Evolutionary conservation across 2,888 invertebrate species (phyloP), one percentile per base, ranked within the genome.

Genomic region (Acanthoscelides obtectus): DNA sequence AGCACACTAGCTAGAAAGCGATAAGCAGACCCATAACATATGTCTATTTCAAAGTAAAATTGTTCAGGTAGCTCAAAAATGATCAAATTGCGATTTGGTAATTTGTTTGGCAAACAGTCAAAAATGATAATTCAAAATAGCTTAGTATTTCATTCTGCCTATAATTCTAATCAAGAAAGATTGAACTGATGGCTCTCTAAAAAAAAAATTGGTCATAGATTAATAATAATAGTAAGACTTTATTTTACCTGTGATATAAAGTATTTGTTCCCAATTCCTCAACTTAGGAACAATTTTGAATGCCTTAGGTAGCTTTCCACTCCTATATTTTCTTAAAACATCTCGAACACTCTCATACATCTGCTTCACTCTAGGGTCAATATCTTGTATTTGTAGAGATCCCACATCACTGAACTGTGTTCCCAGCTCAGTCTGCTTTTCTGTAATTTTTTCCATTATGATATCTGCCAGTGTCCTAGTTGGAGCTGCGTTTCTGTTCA

Each of bases 241-340:
- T n/a, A n/a, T 8, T 21, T 69, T 71, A 75, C 78, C 79, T 69
- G 81, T 81, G 21, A 80, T 79, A 68, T 80, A 79, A 21, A 80
- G 74, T 68, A 80, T 77, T 71, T 80, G 78, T 73, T 81, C 98
- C 98, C 98, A 99, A 85, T 98, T 97, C 72, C 90, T 89, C 72
- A 98, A 87, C 83, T 92, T 92, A 2, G 99, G 99, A 75, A 99
- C 91, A 81, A 98, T 92, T 89, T 99, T 99, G 84, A 99, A 99
- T 0, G 98, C 97, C 85, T 99, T 99, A 0, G 99, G 99, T 63
- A 99, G 87, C 87, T 97, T 98, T 22, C 99, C 99, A 83, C 95
- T 96, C 75, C 99, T 90, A 84, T 98, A 99, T 79, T 92, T 93
- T 76, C 89, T 88, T 79, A 99, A 88, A 1, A 99, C 94, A 84